Evolutionary conservation across 2,888 invertebrate species (phyloP).

Genomic region (Drosophila subsilvestris): DNA sequence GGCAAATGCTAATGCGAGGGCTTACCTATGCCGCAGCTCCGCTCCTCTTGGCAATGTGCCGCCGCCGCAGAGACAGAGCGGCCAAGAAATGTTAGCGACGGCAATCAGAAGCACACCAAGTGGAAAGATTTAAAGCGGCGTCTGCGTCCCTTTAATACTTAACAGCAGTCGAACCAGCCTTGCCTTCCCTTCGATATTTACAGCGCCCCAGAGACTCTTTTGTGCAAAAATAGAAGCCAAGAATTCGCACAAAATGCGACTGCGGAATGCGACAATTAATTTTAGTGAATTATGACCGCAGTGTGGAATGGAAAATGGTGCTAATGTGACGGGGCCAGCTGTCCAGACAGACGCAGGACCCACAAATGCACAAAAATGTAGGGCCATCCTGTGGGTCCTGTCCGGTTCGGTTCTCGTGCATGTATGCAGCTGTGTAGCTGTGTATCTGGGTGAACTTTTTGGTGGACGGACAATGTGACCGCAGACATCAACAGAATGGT

Average conservation of each 20-base stretch:
- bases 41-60: neutral
- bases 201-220: constrained; percentile 30
- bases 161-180: constrained; percentile 17
- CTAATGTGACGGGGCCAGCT: constrained; percentile 74
- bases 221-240: constrained; percentile 11
- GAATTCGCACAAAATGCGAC: no score
- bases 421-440: constrained; percentile 10
- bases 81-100: neutral
- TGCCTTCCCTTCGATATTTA: constrained; percentile 28
- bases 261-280: constrained; percentile 77
- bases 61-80: no score
- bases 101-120: neutral
- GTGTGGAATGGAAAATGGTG: constrained; percentile 68
- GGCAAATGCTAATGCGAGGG: neutral
- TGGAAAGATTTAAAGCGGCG: neutral
- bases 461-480: constrained; percentile 49
- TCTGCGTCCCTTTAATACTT: constrained; percentile 2
- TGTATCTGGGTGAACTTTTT: constrained; percentile 48
- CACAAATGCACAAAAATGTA: constrained; percentile 9
- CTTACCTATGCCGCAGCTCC: neutral
- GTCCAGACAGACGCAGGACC: constrained; percentile 46
- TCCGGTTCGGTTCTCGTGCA: neutral
- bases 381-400: neutral
- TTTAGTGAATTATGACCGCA: constrained; percentile 76
- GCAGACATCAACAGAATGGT: constrained; percentile 28